phyloP scores from a whole-genome alignment of 2,888 invertebrate species.

The Parnassius apollo region DNA sequence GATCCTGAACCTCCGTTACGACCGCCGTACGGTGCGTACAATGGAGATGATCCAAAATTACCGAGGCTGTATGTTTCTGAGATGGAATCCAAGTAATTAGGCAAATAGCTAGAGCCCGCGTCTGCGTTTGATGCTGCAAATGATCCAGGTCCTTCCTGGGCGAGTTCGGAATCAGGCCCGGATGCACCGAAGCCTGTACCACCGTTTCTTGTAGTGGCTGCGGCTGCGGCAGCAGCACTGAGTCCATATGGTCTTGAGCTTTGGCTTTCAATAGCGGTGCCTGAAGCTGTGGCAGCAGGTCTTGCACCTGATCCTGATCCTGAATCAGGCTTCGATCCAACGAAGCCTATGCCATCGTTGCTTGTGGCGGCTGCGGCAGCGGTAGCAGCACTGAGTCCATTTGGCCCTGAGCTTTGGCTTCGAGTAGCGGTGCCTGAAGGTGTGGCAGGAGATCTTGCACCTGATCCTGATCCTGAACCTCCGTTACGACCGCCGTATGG shows the following conservation, averaged over 20 bases:
- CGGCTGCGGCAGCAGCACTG: neutral
- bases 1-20: neutral
- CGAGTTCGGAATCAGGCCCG: neutral
- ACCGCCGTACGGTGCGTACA: neutral
- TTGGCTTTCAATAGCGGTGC: neutral
- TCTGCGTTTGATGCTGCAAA: no score
- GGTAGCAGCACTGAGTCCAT: neutral
- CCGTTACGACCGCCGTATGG: no score
- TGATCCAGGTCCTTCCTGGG: neutral
- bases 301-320: slow-evolving; percentile 1
- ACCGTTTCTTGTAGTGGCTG: slow-evolving; percentile 3
- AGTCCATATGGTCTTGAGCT: slow-evolving; percentile 2
- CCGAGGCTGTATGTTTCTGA: no score
- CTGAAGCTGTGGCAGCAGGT: neutral
- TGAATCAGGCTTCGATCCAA: slow-evolving; percentile 5
- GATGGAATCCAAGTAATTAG: no score
- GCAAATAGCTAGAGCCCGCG: no score
- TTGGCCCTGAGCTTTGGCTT: no score
- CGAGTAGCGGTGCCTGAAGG: no score
- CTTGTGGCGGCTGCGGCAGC: slow-evolving; percentile 8
- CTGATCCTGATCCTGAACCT: neutral
- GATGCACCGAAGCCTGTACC: neutral
- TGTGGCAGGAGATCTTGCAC: neutral
- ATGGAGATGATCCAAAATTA: no score
- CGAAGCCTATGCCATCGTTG: slow-evolving; percentile 3